Percentiles rank a stretch among this genome's conserved stretches.
These are phyloP conservation scores for Anadara kagoshimensis DNA, from an alignment of 1,140 invertebrate species.

Conservation along the genomic window DNA sequence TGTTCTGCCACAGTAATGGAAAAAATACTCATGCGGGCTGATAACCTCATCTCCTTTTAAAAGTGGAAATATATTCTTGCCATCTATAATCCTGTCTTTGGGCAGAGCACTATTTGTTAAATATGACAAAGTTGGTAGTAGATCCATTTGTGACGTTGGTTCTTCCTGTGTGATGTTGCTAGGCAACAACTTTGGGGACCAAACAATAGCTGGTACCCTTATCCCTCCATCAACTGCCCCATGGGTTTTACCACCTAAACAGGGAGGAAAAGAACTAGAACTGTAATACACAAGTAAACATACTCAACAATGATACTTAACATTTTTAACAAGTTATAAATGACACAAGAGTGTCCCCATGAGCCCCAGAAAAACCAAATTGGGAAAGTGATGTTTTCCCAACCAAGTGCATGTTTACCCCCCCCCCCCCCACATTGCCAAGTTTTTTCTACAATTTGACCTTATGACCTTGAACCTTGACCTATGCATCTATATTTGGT, in stretches of 20 bases:
- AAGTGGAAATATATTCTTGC: constrained; percentile 60
- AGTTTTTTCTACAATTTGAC: too few relatives aligned
- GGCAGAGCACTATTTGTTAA: constrained; percentile 46
- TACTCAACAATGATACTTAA: too few relatives aligned
- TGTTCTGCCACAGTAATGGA: constrained; percentile 66
- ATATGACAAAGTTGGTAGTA: constrained; percentile 71
- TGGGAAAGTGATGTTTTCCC: too few relatives aligned
- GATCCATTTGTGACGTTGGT: constrained; percentile 73
- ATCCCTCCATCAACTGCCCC: constrained; percentile 75
- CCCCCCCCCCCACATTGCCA: too few relatives aligned
- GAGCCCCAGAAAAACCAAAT: too few relatives aligned
- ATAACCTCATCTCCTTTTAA: constrained; percentile 43
- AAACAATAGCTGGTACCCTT: constrained; percentile 71
- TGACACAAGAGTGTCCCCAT: too few relatives aligned
- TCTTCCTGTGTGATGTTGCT: constrained; percentile 54
- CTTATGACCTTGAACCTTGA: too few relatives aligned
- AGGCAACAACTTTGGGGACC: constrained; percentile 64
- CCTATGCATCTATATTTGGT: too few relatives aligned
- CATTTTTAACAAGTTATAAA: too few relatives aligned
- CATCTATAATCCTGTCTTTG: constrained; percentile 58
- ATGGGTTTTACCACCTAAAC: constrained; percentile 73
- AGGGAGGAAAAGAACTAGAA: too few relatives aligned
- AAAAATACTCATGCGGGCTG: constrained; percentile 63
- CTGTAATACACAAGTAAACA: too few relatives aligned
- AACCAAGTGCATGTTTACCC: too few relatives aligned